Evolutionary conservation across 2,113 vertebrate species (phyloP), one percentile per base, ranked within the genome.

Genomic region (Corvus cornix): DNA sequence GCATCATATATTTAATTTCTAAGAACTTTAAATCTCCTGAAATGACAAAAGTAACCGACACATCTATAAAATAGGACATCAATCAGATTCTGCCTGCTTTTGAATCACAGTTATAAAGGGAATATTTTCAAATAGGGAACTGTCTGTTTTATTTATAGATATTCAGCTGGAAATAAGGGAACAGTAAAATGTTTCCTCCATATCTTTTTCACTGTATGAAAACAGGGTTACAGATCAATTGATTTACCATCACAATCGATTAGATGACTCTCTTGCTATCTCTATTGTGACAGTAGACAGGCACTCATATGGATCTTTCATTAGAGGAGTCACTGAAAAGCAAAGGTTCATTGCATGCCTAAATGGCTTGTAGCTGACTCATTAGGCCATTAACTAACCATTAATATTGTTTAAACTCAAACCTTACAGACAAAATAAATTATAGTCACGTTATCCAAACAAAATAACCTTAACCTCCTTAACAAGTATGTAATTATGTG

Each of bases 161-260:
- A 95, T 97, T 96, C 94, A 95, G 39, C 49, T 89, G 74, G 95
- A 98, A 98, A 98, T 97, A 96, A 98, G 49, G 86, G 84, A 95
- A 89, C 67, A 81, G 95, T 96, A 98, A 98, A 98, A 98, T 97
- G 84, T 67, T 98, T 90, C 96, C 87, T 96, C 97, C 89, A 87
- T 98, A 98, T 98, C 97, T 97, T 98, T 97, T 97, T 97, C 90
- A 85, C 93, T 96, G 81, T 98, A 97, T 97, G 96, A 98, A 98
- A 98, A 98, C 97, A 98, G 95, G 97, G 98, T 97, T 98, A 98
- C 96, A 96, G 97, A 98, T 98, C 97, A 97, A 98, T 98, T 98
- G 98, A 98, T 98, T 98, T 98, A 97, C 97, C 97, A 98, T 98
- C 98, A 98, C 96, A 96, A 97, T 98, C 74, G 98, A 98, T 98